These are phyloP conservation scores for Prionailurus viverrinus DNA, from an alignment of 2,113 vertebrate genomes.

Conservation along the genomic window DNA sequence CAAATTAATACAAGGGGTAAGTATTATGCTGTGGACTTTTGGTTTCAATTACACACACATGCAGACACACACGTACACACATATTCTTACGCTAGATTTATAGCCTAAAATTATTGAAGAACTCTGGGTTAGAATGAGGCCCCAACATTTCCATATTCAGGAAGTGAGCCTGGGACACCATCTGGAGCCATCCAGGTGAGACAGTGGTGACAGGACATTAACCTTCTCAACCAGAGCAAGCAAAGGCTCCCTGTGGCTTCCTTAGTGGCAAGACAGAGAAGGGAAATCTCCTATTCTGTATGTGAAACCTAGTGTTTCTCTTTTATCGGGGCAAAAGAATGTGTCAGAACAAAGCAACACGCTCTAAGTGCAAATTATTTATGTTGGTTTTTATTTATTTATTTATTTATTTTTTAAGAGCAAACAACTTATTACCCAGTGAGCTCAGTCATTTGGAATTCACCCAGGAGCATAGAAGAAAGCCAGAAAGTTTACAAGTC, in stretches of 20 bases:
- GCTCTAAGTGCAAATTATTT: constrained; percentile 34
- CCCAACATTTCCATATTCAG: neutral
- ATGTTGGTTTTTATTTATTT: neutral
- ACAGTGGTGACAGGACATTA: neutral
- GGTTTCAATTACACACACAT: neutral
- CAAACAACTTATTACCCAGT: neutral
- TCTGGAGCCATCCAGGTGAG: neutral
- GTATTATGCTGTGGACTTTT: neutral
- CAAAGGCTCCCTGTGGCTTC: neutral
- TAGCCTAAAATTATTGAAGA: neutral
- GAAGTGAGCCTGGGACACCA: rapidly evolving
- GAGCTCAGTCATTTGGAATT: constrained; percentile 21
- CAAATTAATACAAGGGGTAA: neutral
- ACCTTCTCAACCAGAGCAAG: neutral
- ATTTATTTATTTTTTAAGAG: neutral
- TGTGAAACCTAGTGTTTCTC: neutral
- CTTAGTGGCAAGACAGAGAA: neutral
- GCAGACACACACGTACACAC: neutral
- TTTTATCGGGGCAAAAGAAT: neutral
- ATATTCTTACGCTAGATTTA: neutral
- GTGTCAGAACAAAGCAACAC: neutral
- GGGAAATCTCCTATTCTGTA: neutral
- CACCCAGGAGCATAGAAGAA: neutral
- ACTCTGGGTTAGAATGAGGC: neutral
- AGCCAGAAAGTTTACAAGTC: neutral